A percentile compares a stretch with the other conserved stretches of the same genome.
phyloP scores from a whole-genome alignment of 2,888 invertebrate genomes.

The Drosophila peninsularis region DNA sequence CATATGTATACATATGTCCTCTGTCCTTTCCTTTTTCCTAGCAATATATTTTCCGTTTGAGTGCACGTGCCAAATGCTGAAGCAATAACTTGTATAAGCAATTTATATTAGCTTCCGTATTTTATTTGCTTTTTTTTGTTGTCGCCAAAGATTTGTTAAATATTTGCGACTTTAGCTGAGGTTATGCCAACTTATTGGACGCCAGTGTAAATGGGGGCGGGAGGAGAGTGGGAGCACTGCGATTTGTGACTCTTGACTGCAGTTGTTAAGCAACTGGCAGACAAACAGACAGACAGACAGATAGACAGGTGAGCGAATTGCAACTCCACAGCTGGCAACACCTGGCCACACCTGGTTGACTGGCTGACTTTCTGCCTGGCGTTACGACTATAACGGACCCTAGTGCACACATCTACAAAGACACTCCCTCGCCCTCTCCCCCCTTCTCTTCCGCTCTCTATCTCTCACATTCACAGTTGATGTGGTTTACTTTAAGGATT shows the following conservation, averaged over 20 bases:
- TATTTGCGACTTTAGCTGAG: conserved; percentile 14
- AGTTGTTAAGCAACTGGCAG: conserved; percentile 26
- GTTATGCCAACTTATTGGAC: conserved; percentile 48
- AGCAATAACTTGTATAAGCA: conserved; percentile 68
- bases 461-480: conserved; percentile 45
- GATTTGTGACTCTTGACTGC: conserved; percentile 14
- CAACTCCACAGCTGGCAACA: conserved; percentile 9
- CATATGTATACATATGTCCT: conserved; percentile 35
- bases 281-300: conserved; percentile 34
- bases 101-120: conserved; percentile 57
- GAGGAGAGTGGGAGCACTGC: not conserved
- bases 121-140: conserved; percentile 11
- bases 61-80: conserved; percentile 68
- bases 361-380: conserved; percentile 14
- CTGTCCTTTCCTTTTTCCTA: conserved; percentile 5
- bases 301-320: conserved; percentile 26
- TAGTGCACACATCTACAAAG: conserved; percentile 9
- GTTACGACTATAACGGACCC: conserved; percentile 7
- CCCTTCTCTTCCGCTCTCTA: conserved; percentile 13
- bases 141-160: conserved; percentile 6
- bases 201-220: conserved; percentile 1
- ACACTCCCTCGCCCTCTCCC: not conserved
- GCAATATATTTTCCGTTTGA: conserved; percentile 62
- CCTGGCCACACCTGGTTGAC: not conserved
- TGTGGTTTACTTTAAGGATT: conserved; percentile 67